Evolutionary conservation across 2,888 invertebrate species (phyloP), one percentile per base, ranked within the genome.

Genomic region (Megastigmus dorsalis): DNA sequence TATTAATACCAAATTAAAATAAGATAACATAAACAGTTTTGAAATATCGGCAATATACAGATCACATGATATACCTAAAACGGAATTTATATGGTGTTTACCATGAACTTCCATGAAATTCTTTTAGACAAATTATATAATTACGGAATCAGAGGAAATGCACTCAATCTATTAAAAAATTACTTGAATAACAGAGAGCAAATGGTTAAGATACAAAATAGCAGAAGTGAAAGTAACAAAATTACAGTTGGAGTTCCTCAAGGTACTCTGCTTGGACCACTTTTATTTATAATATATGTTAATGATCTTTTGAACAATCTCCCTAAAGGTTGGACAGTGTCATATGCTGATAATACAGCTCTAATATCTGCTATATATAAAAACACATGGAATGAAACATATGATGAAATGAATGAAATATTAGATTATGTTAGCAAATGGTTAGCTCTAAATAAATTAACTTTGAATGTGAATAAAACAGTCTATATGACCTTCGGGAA

Each of bases 21-120:
- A 30, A 26, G 38, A 55, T 43, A 38, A 28, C 2, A 30, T 18
- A 7, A 55, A 5, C 10, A 15, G 48, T 13, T n/a, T 63, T 23
- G 28, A 41, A 28, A 55, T 67, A 41, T 20, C 50, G 1, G 68
- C 68, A 1, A 1, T 68, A 15, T 57, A 68, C 20, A 38, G 57
- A 41, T 30, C 18, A 26, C 57, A 68, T 55, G 68, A 43, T 10
- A 13, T 68, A 33, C 2, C 6, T 18, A 15, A 23, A 1, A 23
- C 28, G 3, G 68, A 68, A 26, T 68, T 68, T 28, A 28, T 43
- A 6, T 1, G 2, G 2, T 18, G 26, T 30, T n/a, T 68, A 13
- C 43, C 57, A 28, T 28, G 4, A 13, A 15, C 15, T 23, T 10
- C 15, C 43, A 43, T 43, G 3, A 18, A 3, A 43, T 43, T 4